These are phyloP conservation scores for Phengaris arion DNA, from an alignment of 2,888 invertebrate genomes.

Conservation along the genomic window DNA sequence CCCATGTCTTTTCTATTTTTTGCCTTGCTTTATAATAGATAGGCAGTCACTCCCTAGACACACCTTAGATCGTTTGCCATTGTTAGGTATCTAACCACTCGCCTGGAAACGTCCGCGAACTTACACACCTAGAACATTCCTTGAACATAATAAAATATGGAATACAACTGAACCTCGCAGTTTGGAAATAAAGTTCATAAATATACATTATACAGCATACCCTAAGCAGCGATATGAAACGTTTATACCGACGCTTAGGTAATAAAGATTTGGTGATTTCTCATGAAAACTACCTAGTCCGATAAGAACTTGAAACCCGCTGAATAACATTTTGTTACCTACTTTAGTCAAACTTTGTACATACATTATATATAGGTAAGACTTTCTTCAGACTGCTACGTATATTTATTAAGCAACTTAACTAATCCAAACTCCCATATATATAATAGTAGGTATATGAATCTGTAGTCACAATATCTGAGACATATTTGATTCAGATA, in stretches of 20 bases:
- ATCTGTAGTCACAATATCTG: no score
- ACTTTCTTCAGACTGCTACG: background rate
- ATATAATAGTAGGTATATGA: no score
- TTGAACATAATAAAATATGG: background rate
- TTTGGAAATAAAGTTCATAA: background rate
- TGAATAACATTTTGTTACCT: background rate
- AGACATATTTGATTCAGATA: no score
- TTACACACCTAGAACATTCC: background rate
- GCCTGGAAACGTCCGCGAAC: background rate
- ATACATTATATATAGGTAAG: background rate
- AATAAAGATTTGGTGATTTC: background rate
- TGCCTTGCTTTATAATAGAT: background rate
- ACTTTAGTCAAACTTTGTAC: background rate
- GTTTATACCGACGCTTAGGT: background rate
- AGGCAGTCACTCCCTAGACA: conserved; percentile 24
- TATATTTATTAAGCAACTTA: no score
- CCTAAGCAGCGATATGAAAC: background rate
- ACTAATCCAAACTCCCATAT: no score
- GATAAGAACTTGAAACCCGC: background rate
- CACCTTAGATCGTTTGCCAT: conserved; percentile 18
- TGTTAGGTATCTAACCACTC: background rate
- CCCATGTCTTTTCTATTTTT: conserved; percentile 24
- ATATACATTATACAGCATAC: no score
- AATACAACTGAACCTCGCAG: background rate
- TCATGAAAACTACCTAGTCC: background rate